Evolutionary conservation across 2,888 invertebrate species (phyloP).

Genomic region (Philhelius pedissequus): DNA sequence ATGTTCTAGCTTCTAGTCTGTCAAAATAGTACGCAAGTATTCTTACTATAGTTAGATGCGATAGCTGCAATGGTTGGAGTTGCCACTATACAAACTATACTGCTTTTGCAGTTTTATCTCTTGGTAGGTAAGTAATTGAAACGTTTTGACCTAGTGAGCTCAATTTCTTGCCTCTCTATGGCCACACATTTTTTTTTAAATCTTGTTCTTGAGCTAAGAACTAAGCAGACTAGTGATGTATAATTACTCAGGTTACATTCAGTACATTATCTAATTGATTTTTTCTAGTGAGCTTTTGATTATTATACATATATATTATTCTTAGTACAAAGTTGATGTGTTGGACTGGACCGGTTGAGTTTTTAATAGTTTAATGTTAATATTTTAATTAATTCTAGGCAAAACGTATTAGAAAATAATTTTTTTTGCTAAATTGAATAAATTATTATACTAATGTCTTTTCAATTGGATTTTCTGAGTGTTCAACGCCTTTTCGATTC

Average conservation of each 20-base stretch:
- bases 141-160: slow-evolving; percentile 55
- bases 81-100: background rate
- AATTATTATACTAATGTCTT: no score
- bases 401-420: no score
- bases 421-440: no score
- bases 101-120: slow-evolving; percentile 11
- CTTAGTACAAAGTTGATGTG: background rate
- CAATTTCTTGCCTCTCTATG: slow-evolving; percentile 18
- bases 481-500: no score
- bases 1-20: slow-evolving; percentile 12
- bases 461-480: no score
- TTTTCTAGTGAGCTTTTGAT: background rate
- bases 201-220: slow-evolving; percentile 34
- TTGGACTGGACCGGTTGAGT: background rate
- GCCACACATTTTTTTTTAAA: slow-evolving; percentile 10
- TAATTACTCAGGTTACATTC: slow-evolving; percentile 33
- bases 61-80: background rate
- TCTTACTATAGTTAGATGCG: background rate
- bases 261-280: slow-evolving; percentile 47
- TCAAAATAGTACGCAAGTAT: background rate
- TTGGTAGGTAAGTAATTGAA: slow-evolving; percentile 42
- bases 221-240: slow-evolving; percentile 20
- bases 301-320: no score
- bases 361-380: background rate
- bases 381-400: background rate